A percentile compares a stretch with the other conserved stretches of the same genome.
Conservation (phyloP, 92 coral and sea anemone genomes). For the Umimayanthus chanpuru region DNA sequence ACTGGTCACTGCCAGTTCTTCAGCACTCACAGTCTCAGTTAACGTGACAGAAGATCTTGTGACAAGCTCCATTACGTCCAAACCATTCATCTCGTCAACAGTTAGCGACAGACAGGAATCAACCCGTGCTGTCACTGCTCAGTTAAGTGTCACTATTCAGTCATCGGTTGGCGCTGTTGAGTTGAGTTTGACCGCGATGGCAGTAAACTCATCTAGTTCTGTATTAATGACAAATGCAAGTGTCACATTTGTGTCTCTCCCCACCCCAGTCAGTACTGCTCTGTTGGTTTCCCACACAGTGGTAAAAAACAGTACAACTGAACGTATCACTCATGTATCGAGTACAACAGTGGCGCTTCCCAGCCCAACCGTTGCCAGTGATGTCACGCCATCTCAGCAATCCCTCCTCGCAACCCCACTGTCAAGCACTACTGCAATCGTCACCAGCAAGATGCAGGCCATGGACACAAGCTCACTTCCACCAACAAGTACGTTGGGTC, state of each 20-base stretch:
- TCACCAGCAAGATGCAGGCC: conserved; percentile 3
- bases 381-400: background rate
- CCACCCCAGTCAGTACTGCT: conserved; percentile 2
- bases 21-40: background rate
- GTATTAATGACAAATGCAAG: background rate
- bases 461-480: background rate
- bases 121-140: background rate
- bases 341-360: background rate
- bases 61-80: background rate
- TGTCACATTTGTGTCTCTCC: background rate
- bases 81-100: background rate
- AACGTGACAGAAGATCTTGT: background rate
- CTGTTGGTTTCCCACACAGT: background rate
- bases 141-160: background rate
- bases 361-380: conserved; percentile 14
- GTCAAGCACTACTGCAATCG: background rate
- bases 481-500: background rate
- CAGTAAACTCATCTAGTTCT: conserved; percentile 2
- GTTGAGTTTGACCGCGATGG: background rate
- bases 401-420: background rate
- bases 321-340: background rate
- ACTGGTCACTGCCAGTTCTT: background rate
- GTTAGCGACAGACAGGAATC: background rate
- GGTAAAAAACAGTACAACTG: background rate
- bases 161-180: background rate